Evolutionary conservation across 2,797 vertebrate genomes (phyloP), one percentile per base, ranked within the genome.

Genomic region (Vireo griseus): DNA sequence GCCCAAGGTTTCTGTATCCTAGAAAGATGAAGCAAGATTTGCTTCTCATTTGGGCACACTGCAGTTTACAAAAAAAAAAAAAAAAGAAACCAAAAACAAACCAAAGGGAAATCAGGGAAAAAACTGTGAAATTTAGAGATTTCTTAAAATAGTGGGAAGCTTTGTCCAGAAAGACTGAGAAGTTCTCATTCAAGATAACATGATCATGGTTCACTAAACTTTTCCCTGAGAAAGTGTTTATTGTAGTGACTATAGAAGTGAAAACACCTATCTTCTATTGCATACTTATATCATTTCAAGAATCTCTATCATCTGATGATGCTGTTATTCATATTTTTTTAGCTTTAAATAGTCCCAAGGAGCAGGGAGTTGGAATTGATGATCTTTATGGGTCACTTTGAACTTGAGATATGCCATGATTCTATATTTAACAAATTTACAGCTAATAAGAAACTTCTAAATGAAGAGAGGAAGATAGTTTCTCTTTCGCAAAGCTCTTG

Each of bases 261-360:
- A 83, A 76, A 71, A 39, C 13, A 75, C 1, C 19, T 33, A 5
- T 44, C 62, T 72, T 72, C 6, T 77, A 45, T 76, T 1, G 1
- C 20, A 71, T 26, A 24, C 8, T 65, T 77, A 58, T 2, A 52
- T 71, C 0, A 28, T 58, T 71, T 47, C 16, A 28, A 51, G 55
- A 78, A 72, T 11, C 13, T n/a, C 8, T n/a, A 3, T 29, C 1
- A 1, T 65, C 20, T 68, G 31, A 19, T 0, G 3, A 21, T 0
- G 0, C n/a, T 76, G 9, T 52, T 47, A 33, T 33, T 47, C 12
- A 13, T 20, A 10, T 6, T 3, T 5, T 39, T 88, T 65, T 73
- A 51, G 11, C 39, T 81, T 69, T n/a, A 52, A 13, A 31, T 59
- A 65, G 16, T 65, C 37, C n/a, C 5, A 18, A 85, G 28, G 47